These are phyloP conservation scores for Drosophila bunnanda DNA, from an alignment of 2,888 invertebrate species.

Conservation along the genomic window DNA sequence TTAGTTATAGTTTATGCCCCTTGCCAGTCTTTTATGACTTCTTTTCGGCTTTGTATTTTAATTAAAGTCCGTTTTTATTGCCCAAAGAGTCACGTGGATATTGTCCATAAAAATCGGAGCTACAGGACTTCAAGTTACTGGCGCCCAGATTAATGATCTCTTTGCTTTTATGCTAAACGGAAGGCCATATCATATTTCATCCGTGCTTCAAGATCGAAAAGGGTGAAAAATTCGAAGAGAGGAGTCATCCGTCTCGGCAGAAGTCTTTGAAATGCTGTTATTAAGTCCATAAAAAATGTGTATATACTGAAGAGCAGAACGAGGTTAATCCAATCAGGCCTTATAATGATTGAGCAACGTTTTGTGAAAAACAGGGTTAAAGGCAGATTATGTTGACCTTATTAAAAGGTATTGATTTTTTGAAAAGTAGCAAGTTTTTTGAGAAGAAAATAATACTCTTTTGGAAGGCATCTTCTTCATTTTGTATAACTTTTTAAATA, in stretches of 20 bases:
- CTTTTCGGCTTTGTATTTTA: conserved; percentile 47
- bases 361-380: not conserved
- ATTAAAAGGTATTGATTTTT: conserved; percentile 1
- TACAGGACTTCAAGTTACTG: conserved; percentile 35
- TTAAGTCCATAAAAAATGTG: conserved; percentile 2
- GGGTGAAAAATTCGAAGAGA: not conserved
- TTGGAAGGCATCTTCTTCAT: not conserved
- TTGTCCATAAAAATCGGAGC: conserved; percentile 45
- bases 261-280: conserved; percentile 33
- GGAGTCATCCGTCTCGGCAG: conserved; percentile 17
- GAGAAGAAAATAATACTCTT: not conserved
- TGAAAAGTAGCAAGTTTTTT: not conserved
- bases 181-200: conserved; percentile 38
- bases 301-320: not conserved
- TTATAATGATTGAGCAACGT: conserved; percentile 17
- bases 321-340: conserved; percentile 26
- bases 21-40: conserved; percentile 32
- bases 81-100: conserved; percentile 56
- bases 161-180: conserved; percentile 30
- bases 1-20: conserved; percentile 20
- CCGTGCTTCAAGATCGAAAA: not conserved
- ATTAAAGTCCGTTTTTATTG: conserved; percentile 59
- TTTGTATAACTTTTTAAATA: not conserved
- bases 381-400: conserved; percentile 3
- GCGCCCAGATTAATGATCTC: conserved; percentile 32